Evolutionary conservation across 2,888 invertebrate genomes (phyloP).

Genomic region (Cantharis nigra): DNA sequence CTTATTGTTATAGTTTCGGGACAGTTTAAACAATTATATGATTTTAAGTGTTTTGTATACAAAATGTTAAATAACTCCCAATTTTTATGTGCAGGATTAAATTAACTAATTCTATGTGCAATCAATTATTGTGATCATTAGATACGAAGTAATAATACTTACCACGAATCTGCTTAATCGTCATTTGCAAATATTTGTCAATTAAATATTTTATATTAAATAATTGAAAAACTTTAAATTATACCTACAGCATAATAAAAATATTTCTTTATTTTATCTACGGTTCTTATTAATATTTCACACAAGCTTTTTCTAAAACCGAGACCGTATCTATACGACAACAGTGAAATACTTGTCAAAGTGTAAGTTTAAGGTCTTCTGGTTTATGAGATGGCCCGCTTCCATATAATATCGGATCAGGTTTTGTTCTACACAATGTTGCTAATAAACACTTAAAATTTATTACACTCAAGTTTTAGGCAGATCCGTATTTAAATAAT

Average conservation of each 20-base stretch:
- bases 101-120: no score
- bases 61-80: no score
- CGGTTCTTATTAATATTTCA: constrained; percentile 21
- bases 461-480: constrained; percentile 15
- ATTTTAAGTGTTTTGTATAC: no score
- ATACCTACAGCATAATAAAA: neutral
- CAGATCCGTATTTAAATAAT: constrained; percentile 17
- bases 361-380: constrained; percentile 35
- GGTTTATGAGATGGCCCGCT: constrained; percentile 44
- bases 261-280: neutral
- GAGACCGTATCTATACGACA: constrained; percentile 47
- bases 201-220: neutral
- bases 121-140: neutral
- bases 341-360: constrained; percentile 46
- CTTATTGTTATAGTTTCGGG: no score
- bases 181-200: neutral
- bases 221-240: neutral
- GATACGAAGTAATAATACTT: neutral
- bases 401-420: constrained; percentile 45
- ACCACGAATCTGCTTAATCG: neutral
- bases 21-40: no score
- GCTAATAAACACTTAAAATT: constrained; percentile 31
- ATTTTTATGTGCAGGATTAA: no score
- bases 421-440: constrained; percentile 26
- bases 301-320: constrained; percentile 26